Base-by-base conservation (phyloP, 2,888 invertebrate species). In the Volucella inanis region DNA sequence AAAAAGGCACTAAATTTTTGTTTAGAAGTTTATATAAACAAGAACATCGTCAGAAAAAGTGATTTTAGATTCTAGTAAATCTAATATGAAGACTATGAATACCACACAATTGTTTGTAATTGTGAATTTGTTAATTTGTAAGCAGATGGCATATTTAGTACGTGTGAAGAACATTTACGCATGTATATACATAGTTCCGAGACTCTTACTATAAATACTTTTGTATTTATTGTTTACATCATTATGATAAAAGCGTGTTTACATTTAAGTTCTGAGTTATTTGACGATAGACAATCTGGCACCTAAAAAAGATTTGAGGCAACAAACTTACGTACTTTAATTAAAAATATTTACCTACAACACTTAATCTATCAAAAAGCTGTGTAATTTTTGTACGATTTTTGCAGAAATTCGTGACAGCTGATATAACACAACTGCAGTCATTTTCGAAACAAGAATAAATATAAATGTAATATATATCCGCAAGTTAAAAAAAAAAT, bases 91-190 rank as follows among this genome's bases (percentile, higher is more conserved):
- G 52, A 50, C 39, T 49, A 10, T 4, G 50, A 18, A 43, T 49
- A 64, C 39, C 43, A 50, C 45, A 59, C 22, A 79, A 65, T 79
- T 79, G 79, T 79, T 71, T n/a, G n/a, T n/a, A n/a, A n/a, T 79
- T 79, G 70, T 54, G 64, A 78, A 43, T n/a, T 68, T 47, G 52
- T 55, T 78, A 75, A 61, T 85, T 87, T 89, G 90, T 89, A 89
- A 89, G 89, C 90, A 89, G 87, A 81, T 87, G 87, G 88, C 89
- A 88, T 90, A 90, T 89, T 89, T 89, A 90, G 90, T 89, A 89
- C 76, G 89, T 89, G 90, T 88, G 88, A 89, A 87, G 12, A 50
- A 72, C 52, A 14, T 18, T 14, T 79, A 50, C 62, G 18, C 38
- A 47, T 68, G 61, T 43, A 50, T 62, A 38, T 38, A 47, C 61